phyloP scores from a whole-genome alignment of 2,888 invertebrate genomes.

The Pecten maximus region DNA sequence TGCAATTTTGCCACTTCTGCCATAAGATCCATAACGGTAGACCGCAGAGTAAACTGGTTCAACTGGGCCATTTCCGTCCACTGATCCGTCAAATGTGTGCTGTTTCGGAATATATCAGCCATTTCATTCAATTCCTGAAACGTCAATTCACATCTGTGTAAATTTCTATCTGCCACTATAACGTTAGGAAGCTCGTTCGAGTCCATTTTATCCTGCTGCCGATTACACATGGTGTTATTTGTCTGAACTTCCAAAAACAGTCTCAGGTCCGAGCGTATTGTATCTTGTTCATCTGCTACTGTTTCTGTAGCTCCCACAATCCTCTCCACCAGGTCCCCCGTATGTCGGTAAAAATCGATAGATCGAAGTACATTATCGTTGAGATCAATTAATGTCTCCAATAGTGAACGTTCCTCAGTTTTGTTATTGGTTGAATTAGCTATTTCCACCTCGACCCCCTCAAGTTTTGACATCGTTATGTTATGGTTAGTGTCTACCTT shows the following conservation, averaged over 20 bases:
- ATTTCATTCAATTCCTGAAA: conserved; percentile 56
- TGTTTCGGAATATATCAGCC: conserved; percentile 60
- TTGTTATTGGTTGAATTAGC: conserved; percentile 52
- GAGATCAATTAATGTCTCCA: conserved; percentile 65
- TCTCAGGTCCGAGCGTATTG: conserved; percentile 62
- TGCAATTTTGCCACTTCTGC: conserved; percentile 66
- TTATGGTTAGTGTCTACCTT: conserved; percentile 40
- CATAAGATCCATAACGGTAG: conserved; percentile 62
- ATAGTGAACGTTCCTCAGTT: conserved; percentile 60
- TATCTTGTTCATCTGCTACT: conserved; percentile 68
- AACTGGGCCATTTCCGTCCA: conserved; percentile 71
- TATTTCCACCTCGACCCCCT: conserved; percentile 41
- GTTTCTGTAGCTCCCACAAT: conserved; percentile 70
- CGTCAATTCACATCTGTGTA: conserved; percentile 57
- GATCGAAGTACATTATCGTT: conserved; percentile 72
- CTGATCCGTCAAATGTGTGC: conserved; percentile 62
- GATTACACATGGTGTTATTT: conserved; percentile 39
- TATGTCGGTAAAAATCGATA: conserved; percentile 68
- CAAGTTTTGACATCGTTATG: conserved; percentile 41
- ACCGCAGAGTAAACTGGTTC: conserved; percentile 66
- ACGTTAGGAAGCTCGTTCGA: conserved; percentile 36
- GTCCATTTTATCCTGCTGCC: not conserved
- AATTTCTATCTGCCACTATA: conserved; percentile 35
- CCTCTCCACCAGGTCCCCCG: conserved; percentile 68
- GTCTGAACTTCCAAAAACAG: conserved; percentile 56